These are phyloP conservation scores for Anguilla anguilla DNA, from an alignment of 2,797 vertebrate species.

Conservation along the genomic window DNA sequence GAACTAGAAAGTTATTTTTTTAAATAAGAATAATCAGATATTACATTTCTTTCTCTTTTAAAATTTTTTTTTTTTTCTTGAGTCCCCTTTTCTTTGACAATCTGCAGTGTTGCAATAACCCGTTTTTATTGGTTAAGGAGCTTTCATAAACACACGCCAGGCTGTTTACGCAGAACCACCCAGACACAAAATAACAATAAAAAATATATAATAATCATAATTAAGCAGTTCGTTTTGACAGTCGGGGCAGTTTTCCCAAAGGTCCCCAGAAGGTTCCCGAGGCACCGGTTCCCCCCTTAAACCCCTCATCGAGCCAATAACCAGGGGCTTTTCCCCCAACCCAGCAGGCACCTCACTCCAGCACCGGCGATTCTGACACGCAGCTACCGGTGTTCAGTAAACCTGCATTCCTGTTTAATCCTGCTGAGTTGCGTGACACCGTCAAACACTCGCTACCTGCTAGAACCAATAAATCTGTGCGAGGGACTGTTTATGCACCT, in stretches of 20 bases:
- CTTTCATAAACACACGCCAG: conserved; percentile 15
- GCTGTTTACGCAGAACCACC: conserved; percentile 4
- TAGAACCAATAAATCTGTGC: conserved; percentile 6
- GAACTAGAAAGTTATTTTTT: not conserved
- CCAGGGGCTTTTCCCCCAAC: not conserved
- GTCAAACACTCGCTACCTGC: not conserved
- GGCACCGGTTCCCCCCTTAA: not conserved
- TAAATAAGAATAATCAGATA: conserved; percentile 8
- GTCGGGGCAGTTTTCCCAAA: not conserved
- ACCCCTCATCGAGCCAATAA: not conserved
- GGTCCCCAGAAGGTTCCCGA: not conserved
- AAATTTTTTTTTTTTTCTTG: not conserved
- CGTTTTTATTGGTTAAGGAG: conserved; percentile 17
- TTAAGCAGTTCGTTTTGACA: not conserved
- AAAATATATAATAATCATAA: not conserved
- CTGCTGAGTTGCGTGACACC: conserved; percentile 2
- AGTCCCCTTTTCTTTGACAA: not conserved
- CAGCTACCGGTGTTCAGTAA: not conserved
- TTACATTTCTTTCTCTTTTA: not conserved
- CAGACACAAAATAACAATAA: conserved; percentile 16
- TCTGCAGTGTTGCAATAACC: not conserved
- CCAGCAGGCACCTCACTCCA: not conserved
- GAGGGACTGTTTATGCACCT: not conserved
- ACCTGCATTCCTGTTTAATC: conserved; percentile 16
- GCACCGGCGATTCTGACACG: not conserved